Evolutionary conservation across 2,113 vertebrate species (phyloP), one percentile per base, ranked within the genome.

Genomic region (Mungos mungo): DNA sequence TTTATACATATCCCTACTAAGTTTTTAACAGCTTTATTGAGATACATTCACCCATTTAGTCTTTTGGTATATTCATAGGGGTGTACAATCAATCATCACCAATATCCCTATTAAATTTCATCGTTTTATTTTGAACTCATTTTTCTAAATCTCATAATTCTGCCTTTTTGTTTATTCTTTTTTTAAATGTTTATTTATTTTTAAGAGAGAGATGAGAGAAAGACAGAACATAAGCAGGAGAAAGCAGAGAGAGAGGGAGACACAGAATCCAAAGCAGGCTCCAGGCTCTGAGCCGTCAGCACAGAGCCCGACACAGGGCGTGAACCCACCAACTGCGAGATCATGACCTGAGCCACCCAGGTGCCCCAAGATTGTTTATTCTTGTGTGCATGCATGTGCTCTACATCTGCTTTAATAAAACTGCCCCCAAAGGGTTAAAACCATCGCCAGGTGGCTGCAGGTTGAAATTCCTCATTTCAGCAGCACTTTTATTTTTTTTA

Each of bases 21-120:
- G 60, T 83, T 83, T 95, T 85, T 88, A 54, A 93, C 9, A 72
- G 63, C 7, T 88, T 91, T 94, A 74, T 29, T 92, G 68, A 92
- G 52, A 86, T 71, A 82, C 11, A 60, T 45, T 83, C n/a, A 93
- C 27, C 25, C 38, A 84, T 21, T 95, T 60, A 88, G 41, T 57
- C 84, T 87, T 66, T 19, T 82, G 29, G 72, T 12, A 65, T 76
- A 88, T 47, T 71, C 33, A 68, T 27, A 86, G 18, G 11, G 27
- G 15, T 23, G 1, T n/a, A 60, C 1, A 47, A 60, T n/a, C 1
- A 47, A 60, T n/a, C 29, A 41, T 86, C 52, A 41, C 31, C 35
- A 63, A 82, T 81, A 47, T 72, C 80, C 72, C 72, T 90, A 80
- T 54, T 65, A 63, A 31, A 68, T 85, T n/a, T 88, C 60, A 38